Evolutionary conservation across 2,888 invertebrate genomes (phyloP).

Genomic region (Poecilus cupreus): DNA sequence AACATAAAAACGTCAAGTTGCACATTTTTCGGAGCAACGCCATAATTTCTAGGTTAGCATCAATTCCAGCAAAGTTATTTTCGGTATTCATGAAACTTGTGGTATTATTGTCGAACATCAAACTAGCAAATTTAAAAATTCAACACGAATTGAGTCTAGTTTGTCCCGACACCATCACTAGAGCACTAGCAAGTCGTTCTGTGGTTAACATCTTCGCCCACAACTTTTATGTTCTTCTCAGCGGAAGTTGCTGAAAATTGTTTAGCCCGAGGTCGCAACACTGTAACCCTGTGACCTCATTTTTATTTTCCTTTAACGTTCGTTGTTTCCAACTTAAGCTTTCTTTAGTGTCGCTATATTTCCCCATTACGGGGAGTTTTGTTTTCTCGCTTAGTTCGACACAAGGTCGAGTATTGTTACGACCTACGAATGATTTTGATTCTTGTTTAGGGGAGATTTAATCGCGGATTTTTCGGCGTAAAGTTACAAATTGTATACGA

Average conservation of each 20-base stretch:
- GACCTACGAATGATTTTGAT: neutral
- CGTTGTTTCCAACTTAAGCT: slow-evolving; percentile 40
- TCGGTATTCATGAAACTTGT: neutral
- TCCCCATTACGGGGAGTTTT: slow-evolving; percentile 31
- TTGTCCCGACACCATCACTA: neutral
- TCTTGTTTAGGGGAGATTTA: neutral
- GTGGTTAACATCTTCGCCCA: slow-evolving; percentile 10
- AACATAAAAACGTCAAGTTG: neutral
- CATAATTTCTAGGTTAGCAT: neutral
- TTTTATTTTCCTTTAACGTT: slow-evolving; percentile 42
- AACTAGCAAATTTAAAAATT: slow-evolving; percentile 32
- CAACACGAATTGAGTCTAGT: neutral
- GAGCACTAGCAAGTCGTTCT: neutral
- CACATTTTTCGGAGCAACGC: neutral
- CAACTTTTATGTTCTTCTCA: slow-evolving; percentile 33
- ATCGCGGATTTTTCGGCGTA: neutral
- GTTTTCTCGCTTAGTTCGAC: slow-evolving; percentile 25
- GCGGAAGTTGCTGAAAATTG: slow-evolving; percentile 24
- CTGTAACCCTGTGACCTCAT: slow-evolving; percentile 35
- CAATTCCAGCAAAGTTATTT: no score
- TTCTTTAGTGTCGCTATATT: slow-evolving; percentile 38
- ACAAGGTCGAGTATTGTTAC: slow-evolving; percentile 3
- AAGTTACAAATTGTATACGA: neutral
- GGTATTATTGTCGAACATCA: slow-evolving; percentile 1
- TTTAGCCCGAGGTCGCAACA: slow-evolving; percentile 11